Percentiles rank a stretch among this genome's conserved stretches.
phyloP scores from a whole-genome alignment of 2,113 vertebrate species.

The Maylandia zebra region DNA sequence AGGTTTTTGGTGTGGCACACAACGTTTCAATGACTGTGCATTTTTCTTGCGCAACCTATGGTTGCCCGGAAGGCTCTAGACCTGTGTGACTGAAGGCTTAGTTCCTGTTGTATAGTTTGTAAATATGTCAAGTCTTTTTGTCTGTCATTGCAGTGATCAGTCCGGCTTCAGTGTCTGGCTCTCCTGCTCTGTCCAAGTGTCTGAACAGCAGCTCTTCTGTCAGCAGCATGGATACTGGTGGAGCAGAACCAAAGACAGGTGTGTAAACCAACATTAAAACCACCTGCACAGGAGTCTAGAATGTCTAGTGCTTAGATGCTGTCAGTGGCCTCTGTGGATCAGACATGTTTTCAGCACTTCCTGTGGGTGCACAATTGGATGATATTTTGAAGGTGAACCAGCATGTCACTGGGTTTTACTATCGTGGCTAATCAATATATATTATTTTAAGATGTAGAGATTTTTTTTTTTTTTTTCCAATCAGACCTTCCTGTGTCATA shows the following conservation, averaged over 20 bases:
- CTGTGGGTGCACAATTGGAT: neutral
- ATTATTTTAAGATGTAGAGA: neutral
- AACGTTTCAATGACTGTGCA: fast-evolving
- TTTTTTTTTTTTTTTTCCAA: fast-evolving
- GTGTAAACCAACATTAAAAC: neutral
- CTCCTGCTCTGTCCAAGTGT: conserved; percentile 81
- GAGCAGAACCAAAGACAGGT: conserved; percentile 84
- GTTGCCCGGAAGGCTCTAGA: neutral
- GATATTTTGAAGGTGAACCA: neutral
- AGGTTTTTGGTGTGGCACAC: fast-evolving
- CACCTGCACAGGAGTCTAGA: neutral
- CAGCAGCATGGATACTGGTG: conserved; percentile 67
- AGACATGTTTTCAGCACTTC: neutral
- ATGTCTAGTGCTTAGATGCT: neutral
- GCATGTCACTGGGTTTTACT: neutral
- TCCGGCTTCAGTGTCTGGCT: conserved; percentile 74
- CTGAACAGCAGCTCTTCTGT: conserved; percentile 76
- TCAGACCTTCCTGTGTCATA: neutral
- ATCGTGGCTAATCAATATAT: fast-evolving
- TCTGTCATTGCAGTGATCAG: conserved; percentile 66
- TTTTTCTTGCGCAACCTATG: neutral
- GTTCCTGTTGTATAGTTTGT: neutral
- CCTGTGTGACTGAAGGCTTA: neutral
- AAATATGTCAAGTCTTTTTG: neutral
- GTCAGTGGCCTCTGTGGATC: neutral